phyloP scores from a whole-genome alignment of 2,797 vertebrate genomes.

The Garrulus glandarius region DNA sequence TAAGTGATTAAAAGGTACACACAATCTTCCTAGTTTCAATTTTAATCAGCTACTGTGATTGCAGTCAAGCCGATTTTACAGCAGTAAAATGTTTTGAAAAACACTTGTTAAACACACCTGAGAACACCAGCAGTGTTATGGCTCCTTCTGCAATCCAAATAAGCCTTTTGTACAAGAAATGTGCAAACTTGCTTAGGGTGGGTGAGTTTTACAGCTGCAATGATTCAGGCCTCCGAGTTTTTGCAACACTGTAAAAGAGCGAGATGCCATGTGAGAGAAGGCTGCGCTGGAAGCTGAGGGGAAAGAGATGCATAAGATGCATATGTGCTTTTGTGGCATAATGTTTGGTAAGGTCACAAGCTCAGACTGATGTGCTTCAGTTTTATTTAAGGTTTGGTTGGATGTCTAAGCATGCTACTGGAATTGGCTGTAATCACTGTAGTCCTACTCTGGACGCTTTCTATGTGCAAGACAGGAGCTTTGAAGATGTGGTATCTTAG shows the following conservation, averaged over 20 bases:
- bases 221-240: neutral
- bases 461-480: neutral
- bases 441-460: neutral
- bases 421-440: neutral
- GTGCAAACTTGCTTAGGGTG: fast-evolving
- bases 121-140: neutral
- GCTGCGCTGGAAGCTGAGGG: neutral
- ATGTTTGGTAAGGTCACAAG: neutral
- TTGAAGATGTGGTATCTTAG: neutral
- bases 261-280: neutral
- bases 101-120: neutral
- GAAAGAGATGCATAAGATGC: neutral
- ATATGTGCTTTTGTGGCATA: neutral
- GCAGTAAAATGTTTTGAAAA: neutral
- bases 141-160: neutral
- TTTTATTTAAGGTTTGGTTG: neutral
- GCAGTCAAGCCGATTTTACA: neutral
- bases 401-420: neutral
- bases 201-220: neutral
- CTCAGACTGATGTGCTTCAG: neutral
- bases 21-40: neutral
- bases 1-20: neutral
- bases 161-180: neutral
- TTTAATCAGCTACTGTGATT: neutral
- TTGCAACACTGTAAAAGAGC: neutral